phyloP scores from a whole-genome alignment of 2,797 vertebrate genomes.

The Coregonus sp. region DNA sequence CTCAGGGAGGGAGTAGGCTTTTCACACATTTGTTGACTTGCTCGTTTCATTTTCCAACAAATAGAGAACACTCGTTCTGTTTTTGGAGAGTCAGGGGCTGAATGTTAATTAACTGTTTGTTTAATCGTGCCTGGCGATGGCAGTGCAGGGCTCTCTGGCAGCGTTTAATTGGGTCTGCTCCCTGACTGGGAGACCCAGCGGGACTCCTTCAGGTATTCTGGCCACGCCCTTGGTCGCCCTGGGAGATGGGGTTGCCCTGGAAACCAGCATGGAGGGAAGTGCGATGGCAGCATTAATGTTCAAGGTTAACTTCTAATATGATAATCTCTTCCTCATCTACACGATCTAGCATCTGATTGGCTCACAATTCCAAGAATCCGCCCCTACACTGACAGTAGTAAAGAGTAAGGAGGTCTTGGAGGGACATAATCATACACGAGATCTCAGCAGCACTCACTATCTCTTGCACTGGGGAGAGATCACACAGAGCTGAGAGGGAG shows the following conservation, averaged over 20 bases:
- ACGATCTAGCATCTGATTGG: slow-evolving; percentile 24
- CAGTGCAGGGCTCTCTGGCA: slow-evolving; percentile 36
- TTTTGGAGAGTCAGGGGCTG: slow-evolving; percentile 29
- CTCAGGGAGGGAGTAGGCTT: slow-evolving; percentile 25
- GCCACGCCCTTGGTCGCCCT: slow-evolving; percentile 17
- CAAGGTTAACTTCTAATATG: not conserved
- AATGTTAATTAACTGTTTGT: slow-evolving; percentile 50
- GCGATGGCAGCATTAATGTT: not conserved
- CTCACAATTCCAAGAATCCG: slow-evolving; percentile 6
- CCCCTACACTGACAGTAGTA: not conserved
- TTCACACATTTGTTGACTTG: no score
- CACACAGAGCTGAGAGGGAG: not conserved
- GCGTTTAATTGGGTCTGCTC: slow-evolving; percentile 47
- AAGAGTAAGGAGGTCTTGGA: slow-evolving; percentile 2
- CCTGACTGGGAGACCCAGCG: slow-evolving; percentile 32
- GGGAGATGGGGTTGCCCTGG: not conserved
- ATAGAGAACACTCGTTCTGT: slow-evolving; percentile 27
- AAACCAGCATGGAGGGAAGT: not conserved
- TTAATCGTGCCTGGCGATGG: slow-evolving; percentile 42
- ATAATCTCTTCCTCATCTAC: no score
- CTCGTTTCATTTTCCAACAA: slow-evolving; percentile 2
- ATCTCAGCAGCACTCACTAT: slow-evolving; percentile 3
- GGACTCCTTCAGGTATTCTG: slow-evolving; percentile 47
- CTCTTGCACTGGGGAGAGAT: not conserved
- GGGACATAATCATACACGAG: not conserved